Percentiles rank a stretch among this genome's conserved stretches.
Evolutionary conservation across 2,113 vertebrate genomes (phyloP).

Genomic region (Phasianus colchicus): DNA sequence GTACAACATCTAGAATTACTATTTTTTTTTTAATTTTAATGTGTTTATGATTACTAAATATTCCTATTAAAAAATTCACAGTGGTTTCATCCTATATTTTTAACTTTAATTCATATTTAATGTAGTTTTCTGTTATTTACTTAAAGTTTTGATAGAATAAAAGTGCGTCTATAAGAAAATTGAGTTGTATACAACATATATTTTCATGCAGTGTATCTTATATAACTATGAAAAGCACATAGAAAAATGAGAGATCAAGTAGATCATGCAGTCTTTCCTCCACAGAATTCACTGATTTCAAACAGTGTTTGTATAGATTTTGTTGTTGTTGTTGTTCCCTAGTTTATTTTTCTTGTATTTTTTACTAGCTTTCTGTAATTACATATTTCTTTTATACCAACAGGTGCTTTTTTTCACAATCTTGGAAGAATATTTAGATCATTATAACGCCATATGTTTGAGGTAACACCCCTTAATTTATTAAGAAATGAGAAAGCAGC

Average conservation of each 20-base stretch:
- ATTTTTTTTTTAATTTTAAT: too few relatives aligned
- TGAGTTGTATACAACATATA: not conserved
- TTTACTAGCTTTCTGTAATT: not conserved
- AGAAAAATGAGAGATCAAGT: not conserved
- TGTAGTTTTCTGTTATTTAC: not conserved
- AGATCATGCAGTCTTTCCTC: not conserved
- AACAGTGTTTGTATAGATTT: not conserved
- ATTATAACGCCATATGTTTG: constrained; percentile 9
- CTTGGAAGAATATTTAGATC: constrained; percentile 4
- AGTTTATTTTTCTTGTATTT: not conserved
- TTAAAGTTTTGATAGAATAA: not conserved
- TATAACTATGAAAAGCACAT: not conserved
- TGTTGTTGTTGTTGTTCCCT: not conserved
- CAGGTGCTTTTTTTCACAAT: not conserved
- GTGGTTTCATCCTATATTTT: not conserved
- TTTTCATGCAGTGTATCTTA: not conserved
- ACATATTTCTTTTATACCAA: not conserved
- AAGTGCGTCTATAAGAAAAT: not conserved
- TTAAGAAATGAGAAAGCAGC: constrained; percentile 15
- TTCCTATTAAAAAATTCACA: not conserved
- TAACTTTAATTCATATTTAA: not conserved
- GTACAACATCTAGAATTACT: not conserved
- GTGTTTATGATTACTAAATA: not conserved
- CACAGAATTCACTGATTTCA: not conserved
- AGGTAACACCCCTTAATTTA: constrained; percentile 17